Evolutionary conservation across 2,888 invertebrate genomes (phyloP), one percentile per base, ranked within the genome.

Genomic region (Heliconius cydno): DNA sequence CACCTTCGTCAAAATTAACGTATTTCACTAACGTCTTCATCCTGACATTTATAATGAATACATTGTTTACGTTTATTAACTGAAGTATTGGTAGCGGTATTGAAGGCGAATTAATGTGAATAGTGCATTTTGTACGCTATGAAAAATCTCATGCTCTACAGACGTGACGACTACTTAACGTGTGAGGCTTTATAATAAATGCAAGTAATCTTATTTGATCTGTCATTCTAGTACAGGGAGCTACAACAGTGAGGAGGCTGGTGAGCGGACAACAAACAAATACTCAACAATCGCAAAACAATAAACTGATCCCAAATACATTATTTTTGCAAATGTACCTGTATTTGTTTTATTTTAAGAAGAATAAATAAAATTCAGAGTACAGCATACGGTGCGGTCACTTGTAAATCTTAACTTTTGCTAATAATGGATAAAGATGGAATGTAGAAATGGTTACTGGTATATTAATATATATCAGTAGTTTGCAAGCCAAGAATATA

Each of bases 281-380:
- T 52, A 34, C 72, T 66, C 34, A 71, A 38, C 66, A 41, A 63
- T 52, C 46, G 57, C 28, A 70, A 71, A 80, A 80, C 25, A 77
- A 90, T 90, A 91, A 92, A 92, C 92, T 92, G 92, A 92, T 92
- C 92, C 92, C 88, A 87, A 83, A 83, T 84, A 80, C 80, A 78
- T 79, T 66, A 34, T 78, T 7, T 65, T 41, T 70, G 68, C 25
- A 79, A 73, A 73, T 68, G 63, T 76, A 41, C 77, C 72, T 15
- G 28, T 65, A 57, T 57, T 60, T 28, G 73, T 65, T 70, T 77
- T 63, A 25, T 30, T 63, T 52, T 22, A 41, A 66, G 22, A 46
- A 30, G 30, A 67, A 71, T 75, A 65, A 63, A 68, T 63, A 41
- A 30, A 9, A 30, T n/a, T 66, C 5, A 71, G 30, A 28, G 46